These are phyloP conservation scores for Sebastes fasciatus DNA, from an alignment of 2,113 vertebrate species.

Conservation along the genomic window DNA sequence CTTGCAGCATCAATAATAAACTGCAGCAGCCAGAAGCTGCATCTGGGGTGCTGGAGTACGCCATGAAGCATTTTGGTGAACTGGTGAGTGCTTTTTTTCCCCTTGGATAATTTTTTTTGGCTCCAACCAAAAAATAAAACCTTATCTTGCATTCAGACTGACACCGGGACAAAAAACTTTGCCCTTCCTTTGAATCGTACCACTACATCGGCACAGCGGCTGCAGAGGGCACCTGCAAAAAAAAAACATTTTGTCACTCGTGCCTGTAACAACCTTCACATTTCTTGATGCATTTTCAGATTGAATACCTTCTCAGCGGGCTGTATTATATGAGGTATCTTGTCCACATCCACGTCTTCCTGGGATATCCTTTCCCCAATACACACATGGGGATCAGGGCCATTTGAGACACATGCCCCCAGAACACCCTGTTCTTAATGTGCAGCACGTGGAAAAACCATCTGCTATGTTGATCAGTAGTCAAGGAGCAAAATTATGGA, in stretches of 20 bases:
- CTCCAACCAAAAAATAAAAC: not conserved
- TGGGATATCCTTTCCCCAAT: slow-evolving; percentile 2
- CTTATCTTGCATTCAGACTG: not conserved
- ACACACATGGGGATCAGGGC: slow-evolving; percentile 22
- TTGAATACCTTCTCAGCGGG: not conserved
- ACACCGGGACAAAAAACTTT: not conserved
- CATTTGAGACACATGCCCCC: slow-evolving; percentile 43
- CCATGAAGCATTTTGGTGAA: slow-evolving; percentile 99
- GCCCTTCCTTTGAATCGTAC: not conserved
- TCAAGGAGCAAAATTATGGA: slow-evolving; percentile 33
- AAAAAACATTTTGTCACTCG: not conserved
- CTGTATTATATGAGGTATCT: not conserved
- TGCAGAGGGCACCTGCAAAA: not conserved
- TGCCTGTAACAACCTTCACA: not conserved
- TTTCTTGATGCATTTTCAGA: not conserved
- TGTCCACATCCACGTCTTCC: slow-evolving; percentile 7
- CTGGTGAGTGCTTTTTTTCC: slow-evolving; percentile 88
- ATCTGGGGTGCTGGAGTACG: slow-evolving; percentile 96
- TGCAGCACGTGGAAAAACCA: slow-evolving; percentile 56
- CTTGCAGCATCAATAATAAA: slow-evolving; percentile 97
- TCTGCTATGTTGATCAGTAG: slow-evolving; percentile 55
- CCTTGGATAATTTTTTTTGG: not conserved
- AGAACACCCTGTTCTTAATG: slow-evolving; percentile 55
- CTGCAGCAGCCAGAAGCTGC: slow-evolving; percentile 98
- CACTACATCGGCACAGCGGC: not conserved